Conservation (phyloP, 2,888 invertebrate genomes). For the Drosophila neonasuta region DNA sequence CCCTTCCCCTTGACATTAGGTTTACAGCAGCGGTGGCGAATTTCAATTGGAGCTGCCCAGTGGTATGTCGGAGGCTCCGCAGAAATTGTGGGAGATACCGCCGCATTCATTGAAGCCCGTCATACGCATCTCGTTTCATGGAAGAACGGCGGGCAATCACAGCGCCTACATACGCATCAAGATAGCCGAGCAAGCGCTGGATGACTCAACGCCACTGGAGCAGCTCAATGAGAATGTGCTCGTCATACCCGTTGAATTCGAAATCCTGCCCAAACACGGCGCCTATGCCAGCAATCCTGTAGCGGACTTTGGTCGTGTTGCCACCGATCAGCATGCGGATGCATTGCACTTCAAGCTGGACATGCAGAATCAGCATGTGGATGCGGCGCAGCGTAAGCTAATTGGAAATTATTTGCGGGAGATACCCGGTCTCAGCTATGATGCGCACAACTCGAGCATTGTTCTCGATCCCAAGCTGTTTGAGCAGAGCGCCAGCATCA, state of each 20-base stretch:
- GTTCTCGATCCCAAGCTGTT: conserved; percentile 76
- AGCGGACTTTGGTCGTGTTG: conserved; percentile 92
- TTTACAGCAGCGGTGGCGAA: conserved; percentile 94
- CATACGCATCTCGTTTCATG: conserved; percentile 92
- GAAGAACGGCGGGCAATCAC: conserved; percentile 89
- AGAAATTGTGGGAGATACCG: conserved; percentile 94
- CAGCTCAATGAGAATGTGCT: conserved; percentile 82
- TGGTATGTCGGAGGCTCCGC: conserved; percentile 90
- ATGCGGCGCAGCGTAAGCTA: conserved; percentile 38
- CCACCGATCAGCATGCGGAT: conserved; percentile 81
- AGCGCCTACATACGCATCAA: conserved; percentile 89
- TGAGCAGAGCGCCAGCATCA: conserved; percentile 63
- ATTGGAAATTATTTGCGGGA: conserved; percentile 54
- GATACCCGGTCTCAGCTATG: conserved; percentile 66
- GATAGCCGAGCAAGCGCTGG: conserved; percentile 70
- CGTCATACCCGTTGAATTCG: conserved; percentile 92
- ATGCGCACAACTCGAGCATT: conserved; percentile 71
- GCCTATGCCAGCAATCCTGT: conserved; percentile 89
- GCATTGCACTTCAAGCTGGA: conserved; percentile 84
- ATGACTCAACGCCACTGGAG: conserved; percentile 33
- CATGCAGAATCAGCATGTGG: conserved; percentile 62
- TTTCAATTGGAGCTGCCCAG: conserved; percentile 93
- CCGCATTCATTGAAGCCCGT: conserved; percentile 94
- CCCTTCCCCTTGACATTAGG: conserved; percentile 80
- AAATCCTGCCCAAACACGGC: conserved; percentile 88